Percentiles rank a stretch among this genome's conserved stretches.
These are phyloP conservation scores for Drosophila pallidifrons DNA, from an alignment of 1,140 invertebrate genomes.

Conservation along the genomic window DNA sequence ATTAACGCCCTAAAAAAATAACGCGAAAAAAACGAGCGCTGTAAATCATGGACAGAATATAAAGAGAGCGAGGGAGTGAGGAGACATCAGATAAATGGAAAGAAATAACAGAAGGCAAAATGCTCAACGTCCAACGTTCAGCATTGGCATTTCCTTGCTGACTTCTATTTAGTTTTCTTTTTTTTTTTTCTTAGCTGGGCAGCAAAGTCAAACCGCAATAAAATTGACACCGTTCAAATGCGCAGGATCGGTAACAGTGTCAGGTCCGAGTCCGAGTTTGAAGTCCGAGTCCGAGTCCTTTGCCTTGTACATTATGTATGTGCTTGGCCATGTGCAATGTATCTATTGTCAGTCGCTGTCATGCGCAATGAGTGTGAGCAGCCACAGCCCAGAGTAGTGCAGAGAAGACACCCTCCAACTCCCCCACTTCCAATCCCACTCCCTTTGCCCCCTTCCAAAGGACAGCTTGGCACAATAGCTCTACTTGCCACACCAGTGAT, in stretches of 20 bases:
- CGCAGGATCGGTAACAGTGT: slow-evolving; percentile 59
- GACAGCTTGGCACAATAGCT: slow-evolving; percentile 1
- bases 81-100: background rate
- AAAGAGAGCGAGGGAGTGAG: background rate
- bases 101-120: background rate
- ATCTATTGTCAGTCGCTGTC: slow-evolving; percentile 9
- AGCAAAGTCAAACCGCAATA: slow-evolving; percentile 84
- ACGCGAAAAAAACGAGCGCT: slow-evolving; percentile 77
- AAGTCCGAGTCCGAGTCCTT: background rate
- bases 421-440: background rate
- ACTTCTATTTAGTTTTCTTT: slow-evolving; percentile 3
- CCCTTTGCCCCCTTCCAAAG: background rate
- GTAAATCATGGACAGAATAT: slow-evolving; percentile 61
- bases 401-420: no score
- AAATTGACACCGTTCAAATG: slow-evolving; percentile 76
- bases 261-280: background rate
- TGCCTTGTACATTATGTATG: slow-evolving; percentile 58
- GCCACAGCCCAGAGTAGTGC: slow-evolving; percentile 21
- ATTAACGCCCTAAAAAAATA: slow-evolving; percentile 82
- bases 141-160: slow-evolving; percentile 22
- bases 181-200: background rate
- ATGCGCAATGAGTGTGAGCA: slow-evolving; percentile 23
- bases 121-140: background rate
- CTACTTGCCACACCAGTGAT: slow-evolving; percentile 81
- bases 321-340: slow-evolving; percentile 27